phyloP scores from a whole-genome alignment of 2,888 invertebrate genomes.

The Gonocerus acuteangulatus region DNA sequence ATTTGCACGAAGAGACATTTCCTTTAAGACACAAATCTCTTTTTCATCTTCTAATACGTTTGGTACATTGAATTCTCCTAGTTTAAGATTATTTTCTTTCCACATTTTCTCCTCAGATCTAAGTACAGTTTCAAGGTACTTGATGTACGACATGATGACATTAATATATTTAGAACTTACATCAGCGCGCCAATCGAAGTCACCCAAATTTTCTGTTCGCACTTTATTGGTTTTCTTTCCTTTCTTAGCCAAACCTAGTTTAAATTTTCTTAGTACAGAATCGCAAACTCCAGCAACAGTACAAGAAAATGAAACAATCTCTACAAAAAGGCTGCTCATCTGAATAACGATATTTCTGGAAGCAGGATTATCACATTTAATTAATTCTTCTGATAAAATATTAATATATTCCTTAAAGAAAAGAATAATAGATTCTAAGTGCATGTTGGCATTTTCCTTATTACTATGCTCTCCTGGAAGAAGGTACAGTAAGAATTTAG shows the following conservation, averaged over 20 bases:
- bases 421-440: conserved; percentile 28
- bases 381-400: conserved; percentile 5
- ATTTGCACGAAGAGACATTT: conserved; percentile 2
- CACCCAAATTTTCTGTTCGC: conserved; percentile 18
- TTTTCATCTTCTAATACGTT: conserved; percentile 5
- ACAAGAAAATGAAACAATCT: conserved; percentile 34
- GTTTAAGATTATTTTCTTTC: conserved; percentile 8
- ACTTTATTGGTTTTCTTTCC: conserved; percentile 49
- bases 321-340: conserved; percentile 32
- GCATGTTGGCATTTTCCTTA: conserved; percentile 27
- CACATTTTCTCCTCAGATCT: conserved; percentile 30
- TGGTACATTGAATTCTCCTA: background rate
- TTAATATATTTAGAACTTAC: conserved; percentile 24
- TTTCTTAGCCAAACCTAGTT: conserved; percentile 50
- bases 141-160: conserved; percentile 20
- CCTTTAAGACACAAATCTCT: background rate
- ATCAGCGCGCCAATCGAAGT: conserved; percentile 30
- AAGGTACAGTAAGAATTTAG: conserved; percentile 24
- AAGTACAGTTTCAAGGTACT: conserved; percentile 26
- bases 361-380: conserved; percentile 17
- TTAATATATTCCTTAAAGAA: conserved; percentile 29
- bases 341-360: conserved; percentile 29
- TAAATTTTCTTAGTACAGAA: conserved; percentile 44
- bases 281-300: conserved; percentile 51
- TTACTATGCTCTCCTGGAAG: conserved; percentile 27